Conservation (phyloP, 64 coral and sea anemone species). For the Anthopleura sola region DNA sequence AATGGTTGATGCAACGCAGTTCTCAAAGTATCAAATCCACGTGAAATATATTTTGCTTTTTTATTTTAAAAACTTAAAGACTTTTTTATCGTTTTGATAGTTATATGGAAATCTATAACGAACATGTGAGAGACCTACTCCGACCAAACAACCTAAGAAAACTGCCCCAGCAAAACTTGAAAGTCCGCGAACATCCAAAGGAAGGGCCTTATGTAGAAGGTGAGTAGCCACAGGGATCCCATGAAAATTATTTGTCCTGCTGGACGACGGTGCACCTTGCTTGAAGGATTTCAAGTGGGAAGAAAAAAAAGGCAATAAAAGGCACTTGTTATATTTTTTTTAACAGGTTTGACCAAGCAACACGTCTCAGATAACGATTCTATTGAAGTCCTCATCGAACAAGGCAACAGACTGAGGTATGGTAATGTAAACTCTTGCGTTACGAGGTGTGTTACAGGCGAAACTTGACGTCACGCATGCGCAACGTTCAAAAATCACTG, state of each 20-base stretch:
- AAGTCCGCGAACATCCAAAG: slow-evolving; percentile 95
- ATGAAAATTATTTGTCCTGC: neutral
- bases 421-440: neutral
- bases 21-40: no score
- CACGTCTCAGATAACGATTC: slow-evolving; percentile 94
- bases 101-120: slow-evolving; percentile 96
- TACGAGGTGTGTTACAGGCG: no score
- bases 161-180: slow-evolving; percentile 78
- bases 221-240: neutral
- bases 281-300: no score
- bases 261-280: no score
- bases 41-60: no score
- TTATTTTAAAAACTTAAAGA: no score
- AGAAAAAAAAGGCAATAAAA: no score
- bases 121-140: slow-evolving; percentile 85
- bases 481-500: no score
- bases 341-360: slow-evolving; percentile 90
- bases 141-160: slow-evolving; percentile 68
- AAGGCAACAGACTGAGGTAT: slow-evolving; percentile 87
- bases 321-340: neutral
- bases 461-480: no score
- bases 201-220: slow-evolving; percentile 95
- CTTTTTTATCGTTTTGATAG: slow-evolving; percentile 18
- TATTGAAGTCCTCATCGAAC: slow-evolving; percentile 92
- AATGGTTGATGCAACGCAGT: no score